These are phyloP conservation scores for Microchrysa polita DNA, from an alignment of 2,888 invertebrate genomes.

Conservation along the genomic window DNA sequence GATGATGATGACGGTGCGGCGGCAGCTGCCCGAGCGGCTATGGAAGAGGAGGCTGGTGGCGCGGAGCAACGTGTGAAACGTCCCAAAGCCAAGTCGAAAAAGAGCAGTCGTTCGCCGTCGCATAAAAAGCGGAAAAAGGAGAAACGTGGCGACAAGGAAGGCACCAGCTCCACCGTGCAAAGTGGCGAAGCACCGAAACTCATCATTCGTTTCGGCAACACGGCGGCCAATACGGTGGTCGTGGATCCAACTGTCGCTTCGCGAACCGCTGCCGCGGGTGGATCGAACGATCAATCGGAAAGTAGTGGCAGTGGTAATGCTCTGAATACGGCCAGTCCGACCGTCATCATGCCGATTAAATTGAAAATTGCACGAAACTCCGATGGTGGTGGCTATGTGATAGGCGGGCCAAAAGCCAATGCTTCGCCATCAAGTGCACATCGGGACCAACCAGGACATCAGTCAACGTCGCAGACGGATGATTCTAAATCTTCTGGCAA, in stretches of 20 bases:
- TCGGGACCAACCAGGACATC: not conserved
- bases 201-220: slow-evolving; percentile 73
- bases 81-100: slow-evolving; percentile 57
- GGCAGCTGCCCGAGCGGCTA: too few relatives aligned
- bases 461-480: not conserved
- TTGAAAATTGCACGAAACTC: slow-evolving; percentile 85
- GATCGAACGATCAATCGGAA: slow-evolving; percentile 62
- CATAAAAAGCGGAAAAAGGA: slow-evolving; percentile 67
- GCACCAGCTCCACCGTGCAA: too few relatives aligned
- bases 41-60: too few relatives aligned
- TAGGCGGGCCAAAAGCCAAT: slow-evolving; percentile 53
- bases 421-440: not conserved
- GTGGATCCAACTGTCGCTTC: slow-evolving; percentile 10
- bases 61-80: slow-evolving; percentile 62
- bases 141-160: slow-evolving; percentile 70
- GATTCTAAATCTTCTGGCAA: not conserved
- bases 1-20: slow-evolving; percentile 64
- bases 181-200: slow-evolving; percentile 74
- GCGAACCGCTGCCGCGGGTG: slow-evolving; percentile 19
- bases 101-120: slow-evolving; percentile 63
- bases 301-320: slow-evolving; percentile 65
- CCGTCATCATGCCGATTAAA: slow-evolving; percentile 73
- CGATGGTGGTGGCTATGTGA: slow-evolving; percentile 73
- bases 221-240: slow-evolving; percentile 56
- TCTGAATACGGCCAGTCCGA: slow-evolving; percentile 66